phyloP scores from a whole-genome alignment of 2,113 vertebrate genomes.

The Sprattus sprattus region DNA sequence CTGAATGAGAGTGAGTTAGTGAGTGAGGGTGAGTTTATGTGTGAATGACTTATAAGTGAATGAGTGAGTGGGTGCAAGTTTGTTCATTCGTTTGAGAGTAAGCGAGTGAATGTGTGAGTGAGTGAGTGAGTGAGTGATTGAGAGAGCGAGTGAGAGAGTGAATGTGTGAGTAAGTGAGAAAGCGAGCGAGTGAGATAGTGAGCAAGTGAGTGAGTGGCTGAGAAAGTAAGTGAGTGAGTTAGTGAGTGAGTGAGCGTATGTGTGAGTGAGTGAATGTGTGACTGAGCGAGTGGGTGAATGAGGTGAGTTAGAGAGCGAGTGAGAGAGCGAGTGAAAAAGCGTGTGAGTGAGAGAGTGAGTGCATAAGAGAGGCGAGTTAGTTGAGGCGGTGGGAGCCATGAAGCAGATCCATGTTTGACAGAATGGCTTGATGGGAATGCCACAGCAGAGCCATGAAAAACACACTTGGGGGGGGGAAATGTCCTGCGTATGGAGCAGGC shows the following conservation, averaged over 20 bases:
- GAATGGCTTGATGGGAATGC: slow-evolving; percentile 22
- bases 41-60: slow-evolving; percentile 18
- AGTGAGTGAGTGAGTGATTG: neutral
- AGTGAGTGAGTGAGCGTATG: neutral
- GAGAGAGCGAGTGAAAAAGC: neutral
- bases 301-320: neutral
- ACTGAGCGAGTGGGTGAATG: neutral
- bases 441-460: neutral
- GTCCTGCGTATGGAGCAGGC: neutral
- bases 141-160: neutral
- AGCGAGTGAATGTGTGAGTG: neutral
- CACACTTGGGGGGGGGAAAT: neutral
- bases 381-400: neutral
- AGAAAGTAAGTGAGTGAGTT: neutral
- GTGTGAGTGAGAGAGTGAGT: neutral
- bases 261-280: neutral
- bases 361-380: neutral
- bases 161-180: neutral
- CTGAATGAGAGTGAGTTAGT: neutral
- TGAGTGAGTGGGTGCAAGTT: neutral
- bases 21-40: neutral
- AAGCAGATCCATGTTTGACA: neutral
- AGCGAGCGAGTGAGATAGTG: neutral
- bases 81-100: neutral
- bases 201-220: neutral